Percentiles rank a stretch among this genome's conserved stretches.
Conservation (phyloP, 2,113 vertebrate species). For the Rostratula benghalensis region DNA sequence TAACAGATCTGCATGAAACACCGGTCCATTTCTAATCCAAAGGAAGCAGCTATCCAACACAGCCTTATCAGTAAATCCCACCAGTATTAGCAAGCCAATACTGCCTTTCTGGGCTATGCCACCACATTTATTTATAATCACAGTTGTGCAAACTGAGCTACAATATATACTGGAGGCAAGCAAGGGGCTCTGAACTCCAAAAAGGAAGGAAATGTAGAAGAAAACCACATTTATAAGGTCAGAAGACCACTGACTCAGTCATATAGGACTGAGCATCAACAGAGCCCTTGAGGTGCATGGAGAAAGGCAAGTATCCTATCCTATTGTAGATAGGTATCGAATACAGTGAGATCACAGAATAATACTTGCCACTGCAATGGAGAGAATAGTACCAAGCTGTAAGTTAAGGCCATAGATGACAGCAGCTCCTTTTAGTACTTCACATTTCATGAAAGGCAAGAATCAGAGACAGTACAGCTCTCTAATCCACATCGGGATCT, state of each 20-base stretch:
- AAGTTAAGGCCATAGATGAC: neutral
- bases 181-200: neutral
- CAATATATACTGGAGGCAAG: neutral
- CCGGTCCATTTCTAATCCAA: neutral
- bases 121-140: neutral
- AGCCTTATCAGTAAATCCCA: neutral
- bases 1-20: neutral
- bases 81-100: neutral
- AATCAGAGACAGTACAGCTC: neutral
- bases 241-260: neutral
- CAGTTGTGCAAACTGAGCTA: neutral
- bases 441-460: neutral
- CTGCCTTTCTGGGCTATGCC: neutral
- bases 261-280: neutral
- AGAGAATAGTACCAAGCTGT: neutral
- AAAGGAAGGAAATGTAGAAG: neutral
- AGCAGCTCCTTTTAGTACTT: neutral
- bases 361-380: neutral
- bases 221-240: neutral
- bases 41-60: neutral
- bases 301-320: neutral
- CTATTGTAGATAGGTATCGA: neutral
- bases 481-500: neutral
- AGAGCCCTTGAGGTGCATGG: accelerated
- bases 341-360: neutral